phyloP scores from a whole-genome alignment of 2,888 invertebrate genomes.

The Andrena fulva region DNA sequence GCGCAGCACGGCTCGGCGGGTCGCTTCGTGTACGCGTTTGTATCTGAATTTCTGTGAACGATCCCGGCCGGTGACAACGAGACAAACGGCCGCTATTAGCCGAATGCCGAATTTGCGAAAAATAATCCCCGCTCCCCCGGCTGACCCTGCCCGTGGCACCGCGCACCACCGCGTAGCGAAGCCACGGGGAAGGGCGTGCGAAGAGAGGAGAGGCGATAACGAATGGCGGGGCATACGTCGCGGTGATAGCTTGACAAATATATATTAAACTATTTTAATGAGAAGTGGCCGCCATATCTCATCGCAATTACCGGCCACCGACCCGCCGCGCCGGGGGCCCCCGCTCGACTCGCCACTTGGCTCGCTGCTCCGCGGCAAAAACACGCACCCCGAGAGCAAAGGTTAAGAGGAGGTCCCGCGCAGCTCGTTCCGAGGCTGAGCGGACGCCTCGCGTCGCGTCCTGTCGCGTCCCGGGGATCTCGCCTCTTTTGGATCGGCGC shows the following conservation, averaged over 20 bases:
- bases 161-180: not conserved
- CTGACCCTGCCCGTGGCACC: constrained; percentile 1
- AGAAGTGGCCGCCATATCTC: constrained; percentile 83
- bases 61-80: constrained; percentile 75
- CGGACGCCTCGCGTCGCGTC: not conserved
- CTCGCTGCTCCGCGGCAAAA: constrained; percentile 66
- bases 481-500: constrained; percentile 8
- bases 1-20: not conserved
- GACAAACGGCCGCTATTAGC: constrained; percentile 77
- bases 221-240: constrained; percentile 76
- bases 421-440: constrained; percentile 47
- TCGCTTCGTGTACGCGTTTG: constrained; percentile 17
- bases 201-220: constrained; percentile 66
- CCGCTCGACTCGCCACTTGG: constrained; percentile 58
- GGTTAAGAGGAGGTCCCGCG: constrained; percentile 75
- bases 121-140: constrained; percentile 61
- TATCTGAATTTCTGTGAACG: constrained; percentile 39
- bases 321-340: constrained; percentile 64
- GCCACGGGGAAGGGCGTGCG: constrained; percentile 18
- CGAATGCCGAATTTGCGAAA: constrained; percentile 78
- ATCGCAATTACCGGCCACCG: constrained; percentile 81
- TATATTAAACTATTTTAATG: constrained; percentile 84
- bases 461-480: not conserved
- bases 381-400: constrained; percentile 76
- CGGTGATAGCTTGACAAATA: constrained; percentile 81